Percentiles rank a stretch among this genome's conserved stretches.
Evolutionary conservation across 2,888 invertebrate genomes (phyloP).

Genomic region (Andrena dorsata): DNA sequence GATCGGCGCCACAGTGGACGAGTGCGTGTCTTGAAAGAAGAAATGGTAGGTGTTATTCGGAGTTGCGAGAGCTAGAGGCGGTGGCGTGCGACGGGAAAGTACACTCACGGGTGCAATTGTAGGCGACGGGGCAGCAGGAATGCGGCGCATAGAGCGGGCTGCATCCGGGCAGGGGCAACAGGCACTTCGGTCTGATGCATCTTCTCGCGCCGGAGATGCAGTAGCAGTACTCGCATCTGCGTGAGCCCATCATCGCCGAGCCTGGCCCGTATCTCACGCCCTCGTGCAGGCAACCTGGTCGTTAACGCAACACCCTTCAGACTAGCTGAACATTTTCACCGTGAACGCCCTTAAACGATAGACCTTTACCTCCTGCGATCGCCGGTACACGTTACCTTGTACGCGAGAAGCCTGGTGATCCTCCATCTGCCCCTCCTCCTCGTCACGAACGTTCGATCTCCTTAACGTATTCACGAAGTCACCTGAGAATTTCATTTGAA

Average conservation of each 20-base stretch:
- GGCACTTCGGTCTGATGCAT: constrained; percentile 93
- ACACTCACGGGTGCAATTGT: constrained; percentile 88
- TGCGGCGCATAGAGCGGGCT: constrained; percentile 88
- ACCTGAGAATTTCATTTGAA: constrained; percentile 67
- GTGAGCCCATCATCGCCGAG: constrained; percentile 92
- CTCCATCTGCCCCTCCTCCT: constrained; percentile 30
- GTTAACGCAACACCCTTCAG: constrained; percentile 34
- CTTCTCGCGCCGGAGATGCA: constrained; percentile 87
- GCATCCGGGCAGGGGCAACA: constrained; percentile 91
- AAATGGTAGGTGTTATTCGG: constrained; percentile 34
- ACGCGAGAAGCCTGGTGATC: constrained; percentile 46
- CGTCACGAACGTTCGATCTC: constrained; percentile 79
- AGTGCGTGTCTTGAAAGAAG: constrained; percentile 65
- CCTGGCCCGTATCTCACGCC: constrained; percentile 92
- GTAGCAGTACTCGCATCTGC: constrained; percentile 95
- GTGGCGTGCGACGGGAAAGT: constrained; percentile 34
- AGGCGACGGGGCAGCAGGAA: constrained; percentile 93
- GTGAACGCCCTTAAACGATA: background rate
- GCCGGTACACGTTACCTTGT: constrained; percentile 54
- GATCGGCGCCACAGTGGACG: constrained; percentile 75
- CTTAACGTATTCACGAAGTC: constrained; percentile 77
- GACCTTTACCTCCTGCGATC: background rate
- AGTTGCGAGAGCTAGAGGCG: background rate
- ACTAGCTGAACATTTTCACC: constrained; percentile 18
- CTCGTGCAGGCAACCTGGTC: constrained; percentile 89